Evolutionary conservation across 2,888 invertebrate species (phyloP).

Genomic region (Gymnocheta viridis): DNA sequence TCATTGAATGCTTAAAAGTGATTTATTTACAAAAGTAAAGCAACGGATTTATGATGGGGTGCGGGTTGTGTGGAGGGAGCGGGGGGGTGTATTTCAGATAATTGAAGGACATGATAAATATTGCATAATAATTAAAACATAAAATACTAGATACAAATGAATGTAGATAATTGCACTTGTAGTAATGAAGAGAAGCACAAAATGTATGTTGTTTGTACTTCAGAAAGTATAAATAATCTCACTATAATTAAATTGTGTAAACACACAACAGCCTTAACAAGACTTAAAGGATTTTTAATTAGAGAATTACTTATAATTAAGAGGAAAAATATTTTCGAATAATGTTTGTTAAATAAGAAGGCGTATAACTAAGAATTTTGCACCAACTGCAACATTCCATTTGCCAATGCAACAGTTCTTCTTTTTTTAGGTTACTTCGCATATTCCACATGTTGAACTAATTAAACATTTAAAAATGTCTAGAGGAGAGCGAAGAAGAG

Average conservation of each 20-base stretch:
- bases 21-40: slow-evolving; percentile 34
- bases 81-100: background rate
- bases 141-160: background rate
- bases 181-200: background rate
- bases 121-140: slow-evolving; percentile 40
- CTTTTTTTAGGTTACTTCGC: slow-evolving; percentile 19
- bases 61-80: background rate
- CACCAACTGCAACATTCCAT: too few species aligned
- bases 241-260: slow-evolving; percentile 24
- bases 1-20: slow-evolving; percentile 43
- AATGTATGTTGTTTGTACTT: background rate
- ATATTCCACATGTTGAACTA: slow-evolving; percentile 60
- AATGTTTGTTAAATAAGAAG: background rate
- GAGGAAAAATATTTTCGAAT: background rate
- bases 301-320: background rate
- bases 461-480: slow-evolving; percentile 49
- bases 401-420: too few species aligned
- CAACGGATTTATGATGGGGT: background rate
- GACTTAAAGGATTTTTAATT: background rate
- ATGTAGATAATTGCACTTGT: background rate
- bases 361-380: too few species aligned
- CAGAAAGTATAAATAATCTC: slow-evolving; percentile 6
- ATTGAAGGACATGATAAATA: slow-evolving; percentile 26
- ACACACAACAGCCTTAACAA: background rate
- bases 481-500: background rate